These are phyloP conservation scores for Hipposideros larvatus DNA, from an alignment of 2,797 vertebrate genomes.

Conservation along the genomic window DNA sequence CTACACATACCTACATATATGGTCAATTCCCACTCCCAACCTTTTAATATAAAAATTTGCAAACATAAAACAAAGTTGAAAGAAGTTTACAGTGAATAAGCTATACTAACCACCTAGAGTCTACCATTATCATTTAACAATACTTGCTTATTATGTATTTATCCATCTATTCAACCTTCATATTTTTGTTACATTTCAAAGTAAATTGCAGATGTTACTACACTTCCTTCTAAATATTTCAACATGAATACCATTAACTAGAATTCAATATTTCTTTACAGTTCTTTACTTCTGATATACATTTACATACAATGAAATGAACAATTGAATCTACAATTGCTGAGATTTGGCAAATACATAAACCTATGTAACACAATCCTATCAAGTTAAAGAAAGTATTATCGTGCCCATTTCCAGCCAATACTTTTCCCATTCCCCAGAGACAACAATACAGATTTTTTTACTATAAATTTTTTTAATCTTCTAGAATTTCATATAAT, in stretches of 20 bases:
- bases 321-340: neutral
- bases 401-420: neutral
- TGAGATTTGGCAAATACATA: neutral
- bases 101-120: neutral
- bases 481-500: neutral
- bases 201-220: neutral
- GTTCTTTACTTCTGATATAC: conserved; percentile 14
- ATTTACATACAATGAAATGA: neutral
- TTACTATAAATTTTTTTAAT: neutral
- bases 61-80: conserved; percentile 16
- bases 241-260: neutral
- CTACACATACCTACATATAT: neutral
- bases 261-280: conserved; percentile 10
- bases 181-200: conserved; percentile 6
- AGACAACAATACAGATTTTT: neutral
- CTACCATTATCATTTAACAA: neutral
- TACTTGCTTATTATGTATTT: neutral
- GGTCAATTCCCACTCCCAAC: neutral
- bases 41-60: conserved; percentile 14
- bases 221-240: neutral
- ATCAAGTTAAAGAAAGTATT: neutral
- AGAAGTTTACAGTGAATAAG: neutral
- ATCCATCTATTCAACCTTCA: neutral
- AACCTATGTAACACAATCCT: neutral
- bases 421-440: neutral